phyloP scores from a whole-genome alignment of 2,113 vertebrate genomes.

The Athene cunicularia region DNA sequence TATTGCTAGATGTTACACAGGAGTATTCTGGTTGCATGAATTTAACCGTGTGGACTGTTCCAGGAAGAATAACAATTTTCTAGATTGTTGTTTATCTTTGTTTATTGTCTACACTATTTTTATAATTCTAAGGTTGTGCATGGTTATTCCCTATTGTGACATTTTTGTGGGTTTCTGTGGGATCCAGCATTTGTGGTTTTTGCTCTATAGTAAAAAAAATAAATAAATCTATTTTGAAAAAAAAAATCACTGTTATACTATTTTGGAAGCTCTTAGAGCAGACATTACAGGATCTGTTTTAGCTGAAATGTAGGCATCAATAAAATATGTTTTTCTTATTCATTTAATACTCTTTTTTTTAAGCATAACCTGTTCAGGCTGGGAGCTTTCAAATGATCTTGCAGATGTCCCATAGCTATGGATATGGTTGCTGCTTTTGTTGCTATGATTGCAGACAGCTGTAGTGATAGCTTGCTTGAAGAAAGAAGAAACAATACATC shows the following conservation, averaged over 20 bases:
- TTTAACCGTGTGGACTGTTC: not conserved
- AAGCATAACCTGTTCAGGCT: not conserved
- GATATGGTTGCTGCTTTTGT: slow-evolving; percentile 61
- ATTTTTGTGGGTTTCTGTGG: not conserved
- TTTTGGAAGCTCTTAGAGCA: not conserved
- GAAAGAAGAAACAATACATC: slow-evolving; percentile 52
- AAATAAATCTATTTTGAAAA: not conserved
- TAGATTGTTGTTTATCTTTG: not conserved
- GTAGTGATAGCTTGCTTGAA: slow-evolving; percentile 25
- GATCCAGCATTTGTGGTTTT: not conserved
- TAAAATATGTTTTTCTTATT: not conserved
- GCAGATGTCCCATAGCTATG: slow-evolving; percentile 53
- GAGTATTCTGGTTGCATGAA: not conserved
- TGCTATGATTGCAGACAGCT: slow-evolving; percentile 65
- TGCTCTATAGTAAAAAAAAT: not conserved
- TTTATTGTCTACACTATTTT: not conserved
- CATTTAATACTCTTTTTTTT: slow-evolving; percentile 7
- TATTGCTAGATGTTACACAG: not conserved
- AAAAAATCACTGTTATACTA: not conserved
- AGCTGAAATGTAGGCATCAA: not conserved
- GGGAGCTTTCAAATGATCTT: slow-evolving; percentile 21
- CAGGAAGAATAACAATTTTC: not conserved
- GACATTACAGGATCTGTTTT: not conserved
- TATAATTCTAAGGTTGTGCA: not conserved
- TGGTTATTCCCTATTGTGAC: not conserved